Evolutionary conservation across 2,888 invertebrate species (phyloP).

Genomic region (Sipunculus nudus): DNA sequence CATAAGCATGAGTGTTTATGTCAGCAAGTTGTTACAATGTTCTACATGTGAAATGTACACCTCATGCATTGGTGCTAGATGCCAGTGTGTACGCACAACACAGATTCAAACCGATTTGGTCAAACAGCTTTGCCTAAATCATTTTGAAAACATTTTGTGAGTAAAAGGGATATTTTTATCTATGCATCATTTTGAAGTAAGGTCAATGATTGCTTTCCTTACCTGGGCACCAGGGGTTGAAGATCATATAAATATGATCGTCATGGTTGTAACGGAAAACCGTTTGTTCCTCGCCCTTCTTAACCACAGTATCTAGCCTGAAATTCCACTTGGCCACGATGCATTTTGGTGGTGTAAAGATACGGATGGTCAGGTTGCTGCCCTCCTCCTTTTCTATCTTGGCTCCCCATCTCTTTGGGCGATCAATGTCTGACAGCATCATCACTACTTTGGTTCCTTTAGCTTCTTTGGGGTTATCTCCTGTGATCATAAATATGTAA

Average conservation of each 20-base stretch:
- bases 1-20: no score
- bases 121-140: no score
- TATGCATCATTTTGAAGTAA: no score
- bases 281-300: conserved; percentile 31
- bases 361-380: conserved; percentile 30
- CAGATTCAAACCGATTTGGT: no score
- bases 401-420: conserved; percentile 49
- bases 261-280: conserved; percentile 37
- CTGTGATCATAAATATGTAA: no score
- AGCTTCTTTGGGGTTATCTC: conserved; percentile 42
- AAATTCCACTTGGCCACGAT: conserved; percentile 52
- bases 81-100: no score
- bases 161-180: no score
- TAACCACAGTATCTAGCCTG: conserved; percentile 46
- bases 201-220: no score
- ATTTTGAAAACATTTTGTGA: no score
- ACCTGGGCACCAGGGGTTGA: conserved; percentile 92
- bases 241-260: conserved; percentile 76
- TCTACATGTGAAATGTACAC: no score
- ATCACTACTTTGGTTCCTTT: conserved; percentile 49
- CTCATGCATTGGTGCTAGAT: no score
- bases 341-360: conserved; percentile 48
- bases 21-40: no score
- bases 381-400: conserved; percentile 28
- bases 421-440: conserved; percentile 47